Evolutionary conservation across 2,797 vertebrate genomes (phyloP).

Genomic region (Pterois miles): DNA sequence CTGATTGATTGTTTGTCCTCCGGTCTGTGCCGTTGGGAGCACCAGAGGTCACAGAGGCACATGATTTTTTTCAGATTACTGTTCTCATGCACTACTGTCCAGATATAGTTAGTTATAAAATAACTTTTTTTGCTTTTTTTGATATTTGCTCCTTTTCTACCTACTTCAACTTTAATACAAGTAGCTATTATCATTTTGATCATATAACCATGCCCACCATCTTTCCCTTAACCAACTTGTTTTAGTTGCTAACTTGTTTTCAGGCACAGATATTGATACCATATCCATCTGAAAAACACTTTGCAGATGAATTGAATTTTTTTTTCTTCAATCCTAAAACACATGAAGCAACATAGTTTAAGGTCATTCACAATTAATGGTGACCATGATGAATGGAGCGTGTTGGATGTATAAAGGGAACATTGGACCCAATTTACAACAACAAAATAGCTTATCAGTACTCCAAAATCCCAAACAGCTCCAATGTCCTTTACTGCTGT

Average conservation of each 20-base stretch:
- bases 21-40: too few species aligned
- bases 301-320: neutral
- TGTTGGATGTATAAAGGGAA: neutral
- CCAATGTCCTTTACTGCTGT: too few species aligned
- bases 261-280: neutral
- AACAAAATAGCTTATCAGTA: neutral
- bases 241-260: neutral
- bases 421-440: neutral
- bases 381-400: neutral
- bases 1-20: too few species aligned
- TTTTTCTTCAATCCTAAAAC: neutral
- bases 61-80: too few species aligned
- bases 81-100: too few species aligned
- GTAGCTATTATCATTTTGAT: too few species aligned
- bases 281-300: neutral
- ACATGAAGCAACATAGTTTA: neutral
- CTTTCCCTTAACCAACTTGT: neutral
- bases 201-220: neutral
- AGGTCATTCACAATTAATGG: neutral
- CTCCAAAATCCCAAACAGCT: too few species aligned
- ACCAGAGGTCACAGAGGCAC: too few species aligned
- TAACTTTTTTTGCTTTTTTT: too few species aligned
- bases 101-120: too few species aligned
- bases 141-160: too few species aligned
- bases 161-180: too few species aligned